phyloP scores from a whole-genome alignment of 2,797 vertebrate genomes.

The Trachops cirrhosus region DNA sequence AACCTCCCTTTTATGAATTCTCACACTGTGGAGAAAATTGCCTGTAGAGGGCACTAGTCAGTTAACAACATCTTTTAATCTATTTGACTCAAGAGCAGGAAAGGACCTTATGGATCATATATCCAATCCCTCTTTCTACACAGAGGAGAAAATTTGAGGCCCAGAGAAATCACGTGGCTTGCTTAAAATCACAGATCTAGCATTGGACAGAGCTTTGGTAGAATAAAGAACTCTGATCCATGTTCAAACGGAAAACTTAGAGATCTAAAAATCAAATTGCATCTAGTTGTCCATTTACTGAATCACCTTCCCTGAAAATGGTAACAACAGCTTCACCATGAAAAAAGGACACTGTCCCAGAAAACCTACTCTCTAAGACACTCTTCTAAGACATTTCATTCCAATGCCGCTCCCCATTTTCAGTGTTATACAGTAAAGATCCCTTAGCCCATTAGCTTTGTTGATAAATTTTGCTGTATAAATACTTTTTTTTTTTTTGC shows the following conservation, averaged over 20 bases:
- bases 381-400: neutral
- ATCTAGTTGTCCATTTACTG: neutral
- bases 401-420: neutral
- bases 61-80: slow-evolving; percentile 51
- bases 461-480: neutral
- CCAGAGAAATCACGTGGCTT: neutral
- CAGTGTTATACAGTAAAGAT: neutral
- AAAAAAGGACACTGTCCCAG: neutral
- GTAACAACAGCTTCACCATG: neutral
- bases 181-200: neutral
- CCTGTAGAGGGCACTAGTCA: slow-evolving; percentile 74
- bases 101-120: neutral
- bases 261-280: neutral
- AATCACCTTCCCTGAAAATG: neutral
- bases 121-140: neutral
- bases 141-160: neutral
- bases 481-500: slow-evolving; percentile 11
- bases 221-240: neutral
- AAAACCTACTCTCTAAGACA: neutral
- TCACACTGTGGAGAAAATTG: neutral
- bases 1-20: neutral
- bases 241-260: neutral
- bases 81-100: neutral
- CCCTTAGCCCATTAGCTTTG: neutral
- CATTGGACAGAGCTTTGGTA: neutral